These are phyloP conservation scores for Pseudomyrmex dendroicus DNA, from an alignment of 1,140 invertebrate species.

Conservation along the genomic window DNA sequence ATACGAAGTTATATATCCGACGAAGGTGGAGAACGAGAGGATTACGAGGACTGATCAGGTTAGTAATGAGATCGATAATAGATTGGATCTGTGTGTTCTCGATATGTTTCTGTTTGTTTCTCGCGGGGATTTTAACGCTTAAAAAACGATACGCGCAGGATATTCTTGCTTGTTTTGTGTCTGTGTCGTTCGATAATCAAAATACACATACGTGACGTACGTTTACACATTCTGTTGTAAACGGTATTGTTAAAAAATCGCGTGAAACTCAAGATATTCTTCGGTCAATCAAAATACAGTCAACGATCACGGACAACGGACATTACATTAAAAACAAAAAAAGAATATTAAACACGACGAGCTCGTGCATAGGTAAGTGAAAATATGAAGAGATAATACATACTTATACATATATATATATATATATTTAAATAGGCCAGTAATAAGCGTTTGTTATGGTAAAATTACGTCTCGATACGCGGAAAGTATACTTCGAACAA, in stretches of 20 bases:
- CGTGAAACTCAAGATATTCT: constrained; percentile 6
- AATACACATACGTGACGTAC: background rate
- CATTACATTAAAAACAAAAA: constrained; percentile 25
- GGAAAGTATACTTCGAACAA: constrained; percentile 35
- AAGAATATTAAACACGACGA: constrained; percentile 4
- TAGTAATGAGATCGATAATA: constrained; percentile 23
- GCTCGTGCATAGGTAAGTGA: constrained; percentile 56
- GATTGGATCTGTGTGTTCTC: constrained; percentile 37
- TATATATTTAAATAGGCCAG: constrained; percentile 60
- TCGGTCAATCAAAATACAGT: constrained; percentile 58
- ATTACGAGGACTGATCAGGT: constrained; percentile 21
- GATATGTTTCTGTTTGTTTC: constrained; percentile 69
- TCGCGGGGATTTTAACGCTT: constrained; percentile 8
- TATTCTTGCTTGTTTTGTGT: background rate
- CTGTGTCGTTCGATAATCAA: constrained; percentile 18
- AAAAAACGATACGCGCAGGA: background rate
- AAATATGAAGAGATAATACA: constrained; percentile 54
- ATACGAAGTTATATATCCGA: constrained; percentile 9
- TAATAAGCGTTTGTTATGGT: constrained; percentile 40
- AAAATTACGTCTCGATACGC: constrained; percentile 21
- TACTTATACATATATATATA: background rate
- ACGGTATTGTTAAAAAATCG: constrained; percentile 15
- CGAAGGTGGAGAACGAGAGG: background rate
- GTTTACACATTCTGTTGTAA: background rate
- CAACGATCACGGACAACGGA: constrained; percentile 37